Percentiles rank a stretch among this genome's conserved stretches.
Conservation (phyloP, 2,888 invertebrate genomes). For the Drosophila rubida region DNA sequence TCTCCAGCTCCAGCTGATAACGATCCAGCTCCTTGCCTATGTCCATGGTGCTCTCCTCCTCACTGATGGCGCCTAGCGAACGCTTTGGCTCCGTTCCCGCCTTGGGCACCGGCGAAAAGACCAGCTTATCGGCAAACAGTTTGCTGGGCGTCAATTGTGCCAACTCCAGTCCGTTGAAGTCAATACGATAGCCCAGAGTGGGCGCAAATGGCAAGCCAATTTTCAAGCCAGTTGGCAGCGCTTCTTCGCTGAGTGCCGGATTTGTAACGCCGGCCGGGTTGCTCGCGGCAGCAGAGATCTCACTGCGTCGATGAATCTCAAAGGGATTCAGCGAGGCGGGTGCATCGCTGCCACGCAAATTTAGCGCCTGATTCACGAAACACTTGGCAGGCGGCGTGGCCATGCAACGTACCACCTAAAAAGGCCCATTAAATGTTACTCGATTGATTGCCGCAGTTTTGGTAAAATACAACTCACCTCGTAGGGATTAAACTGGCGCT, state of each 20-base stretch:
- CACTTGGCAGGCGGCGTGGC: constrained; percentile 57
- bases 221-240: constrained; percentile 68
- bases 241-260: constrained; percentile 55
- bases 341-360: constrained; percentile 80
- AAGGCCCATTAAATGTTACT: background rate
- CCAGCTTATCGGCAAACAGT: constrained; percentile 82
- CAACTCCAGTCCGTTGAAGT: constrained; percentile 80
- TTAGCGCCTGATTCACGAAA: constrained; percentile 83
- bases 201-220: constrained; percentile 84
- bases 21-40: constrained; percentile 84
- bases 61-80: constrained; percentile 80
- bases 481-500: constrained; percentile 84
- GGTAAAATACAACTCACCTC: constrained; percentile 69
- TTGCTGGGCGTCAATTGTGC: constrained; percentile 80
- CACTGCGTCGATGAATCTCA: constrained; percentile 80
- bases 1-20: constrained; percentile 84
- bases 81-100: constrained; percentile 49
- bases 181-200: constrained; percentile 83
- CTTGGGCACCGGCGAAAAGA: constrained; percentile 78
- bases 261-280: constrained; percentile 61
- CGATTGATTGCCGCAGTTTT: background rate
- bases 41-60: constrained; percentile 83
- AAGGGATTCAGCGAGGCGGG: constrained; percentile 82
- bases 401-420: constrained; percentile 68
- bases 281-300: constrained; percentile 39